Evolutionary conservation across 2,888 invertebrate genomes (phyloP).

Genomic region (Brachyopa scutellaris): DNA sequence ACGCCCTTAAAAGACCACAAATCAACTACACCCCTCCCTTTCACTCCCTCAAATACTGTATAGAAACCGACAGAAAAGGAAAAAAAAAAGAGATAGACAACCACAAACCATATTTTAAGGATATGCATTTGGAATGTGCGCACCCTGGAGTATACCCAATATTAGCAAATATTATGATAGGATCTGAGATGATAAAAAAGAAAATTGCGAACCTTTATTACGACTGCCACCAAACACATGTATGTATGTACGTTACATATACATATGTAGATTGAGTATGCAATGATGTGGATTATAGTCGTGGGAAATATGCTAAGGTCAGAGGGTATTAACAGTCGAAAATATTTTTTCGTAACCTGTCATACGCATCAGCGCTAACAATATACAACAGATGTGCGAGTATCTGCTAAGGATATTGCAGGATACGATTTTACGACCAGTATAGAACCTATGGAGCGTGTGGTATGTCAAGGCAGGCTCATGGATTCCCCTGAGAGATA

Average conservation of each 20-base stretch:
- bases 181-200: slow-evolving; percentile 8
- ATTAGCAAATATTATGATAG: slow-evolving; percentile 3
- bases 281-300: slow-evolving; percentile 25
- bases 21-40: neutral
- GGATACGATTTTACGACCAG: too few species aligned
- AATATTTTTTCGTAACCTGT: neutral
- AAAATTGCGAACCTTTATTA: slow-evolving; percentile 32
- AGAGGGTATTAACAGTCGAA: neutral
- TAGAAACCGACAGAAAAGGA: neutral
- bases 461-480: too few species aligned
- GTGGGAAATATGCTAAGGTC: slow-evolving; percentile 17
- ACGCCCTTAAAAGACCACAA: neutral
- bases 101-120: slow-evolving; percentile 1
- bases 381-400: neutral
- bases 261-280: slow-evolving; percentile 2
- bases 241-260: too few species aligned
- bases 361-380: neutral
- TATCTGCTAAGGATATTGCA: too few species aligned
- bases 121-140: slow-evolving; percentile 23
- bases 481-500: neutral
- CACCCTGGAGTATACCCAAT: neutral
- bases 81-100: neutral
- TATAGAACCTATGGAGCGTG: too few species aligned
- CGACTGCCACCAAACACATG: slow-evolving; percentile 32
- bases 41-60: too few species aligned